These are phyloP conservation scores for Chrosomus eos DNA, from an alignment of 2,797 vertebrate genomes.

Conservation along the genomic window DNA sequence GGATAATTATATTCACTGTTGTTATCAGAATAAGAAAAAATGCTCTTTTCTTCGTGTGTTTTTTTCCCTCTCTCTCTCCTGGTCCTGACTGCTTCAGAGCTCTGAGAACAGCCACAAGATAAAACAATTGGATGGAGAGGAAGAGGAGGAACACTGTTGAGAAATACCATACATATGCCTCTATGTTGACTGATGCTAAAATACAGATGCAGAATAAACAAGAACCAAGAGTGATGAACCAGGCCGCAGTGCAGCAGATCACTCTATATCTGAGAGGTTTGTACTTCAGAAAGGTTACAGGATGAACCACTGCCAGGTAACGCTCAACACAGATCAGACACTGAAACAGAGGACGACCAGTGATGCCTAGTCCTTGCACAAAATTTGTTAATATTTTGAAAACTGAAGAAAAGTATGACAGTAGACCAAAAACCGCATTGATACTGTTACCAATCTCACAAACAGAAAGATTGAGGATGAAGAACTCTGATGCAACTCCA, in stretches of 20 bases:
- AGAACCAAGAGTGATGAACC: neutral
- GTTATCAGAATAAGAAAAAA: neutral
- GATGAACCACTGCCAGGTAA: too few species aligned
- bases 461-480: neutral
- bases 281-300: neutral
- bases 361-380: neutral
- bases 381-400: neutral
- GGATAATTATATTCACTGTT: neutral
- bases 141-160: neutral
- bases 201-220: neutral
- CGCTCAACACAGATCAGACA: neutral
- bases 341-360: neutral
- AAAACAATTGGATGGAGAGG: neutral
- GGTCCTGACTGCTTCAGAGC: constrained; percentile 16
- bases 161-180: neutral
- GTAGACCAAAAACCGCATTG: neutral
- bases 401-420: neutral
- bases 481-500: neutral
- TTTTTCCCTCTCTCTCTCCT: neutral
- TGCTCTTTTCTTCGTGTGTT: neutral
- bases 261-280: neutral
- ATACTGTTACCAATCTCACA: neutral
- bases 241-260: neutral
- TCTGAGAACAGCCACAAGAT: neutral
- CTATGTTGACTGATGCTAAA: neutral